phyloP scores from a whole-genome alignment of 2,888 invertebrate species.

The Heterodera filipjevi region DNA sequence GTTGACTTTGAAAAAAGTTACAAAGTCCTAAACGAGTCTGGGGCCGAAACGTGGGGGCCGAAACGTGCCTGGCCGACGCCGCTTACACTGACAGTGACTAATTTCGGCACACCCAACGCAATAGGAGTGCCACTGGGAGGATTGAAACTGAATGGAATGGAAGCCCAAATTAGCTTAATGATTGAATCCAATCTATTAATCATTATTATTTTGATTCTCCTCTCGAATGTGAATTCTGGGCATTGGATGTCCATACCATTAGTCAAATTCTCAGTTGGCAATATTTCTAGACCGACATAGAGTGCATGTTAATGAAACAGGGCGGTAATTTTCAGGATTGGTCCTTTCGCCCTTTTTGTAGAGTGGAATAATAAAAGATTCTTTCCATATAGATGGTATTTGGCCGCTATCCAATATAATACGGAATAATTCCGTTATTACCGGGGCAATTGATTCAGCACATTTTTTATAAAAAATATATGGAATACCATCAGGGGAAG shows the following conservation, averaged over 20 bases:
- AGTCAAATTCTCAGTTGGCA: background rate
- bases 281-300: background rate
- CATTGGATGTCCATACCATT: background rate
- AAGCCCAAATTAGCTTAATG: too few relatives aligned
- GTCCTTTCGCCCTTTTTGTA: background rate
- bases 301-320: too few relatives aligned
- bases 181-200: too few relatives aligned
- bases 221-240: background rate
- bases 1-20: background rate
- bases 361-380: too few relatives aligned
- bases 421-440: too few relatives aligned
- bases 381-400: too few relatives aligned
- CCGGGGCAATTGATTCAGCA: too few relatives aligned
- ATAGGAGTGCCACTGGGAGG: background rate
- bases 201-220: background rate
- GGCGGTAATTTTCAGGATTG: too few relatives aligned
- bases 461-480: too few relatives aligned
- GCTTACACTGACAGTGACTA: background rate
- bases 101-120: background rate
- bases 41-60: background rate
- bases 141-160: background rate
- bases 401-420: too few relatives aligned
- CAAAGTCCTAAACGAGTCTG: background rate
- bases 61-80: too few relatives aligned
- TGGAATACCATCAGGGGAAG: too few relatives aligned